Evolutionary conservation across 1,140 invertebrate genomes (phyloP), one percentile per base, ranked within the genome.

Genomic region (Calosoma granatense): DNA sequence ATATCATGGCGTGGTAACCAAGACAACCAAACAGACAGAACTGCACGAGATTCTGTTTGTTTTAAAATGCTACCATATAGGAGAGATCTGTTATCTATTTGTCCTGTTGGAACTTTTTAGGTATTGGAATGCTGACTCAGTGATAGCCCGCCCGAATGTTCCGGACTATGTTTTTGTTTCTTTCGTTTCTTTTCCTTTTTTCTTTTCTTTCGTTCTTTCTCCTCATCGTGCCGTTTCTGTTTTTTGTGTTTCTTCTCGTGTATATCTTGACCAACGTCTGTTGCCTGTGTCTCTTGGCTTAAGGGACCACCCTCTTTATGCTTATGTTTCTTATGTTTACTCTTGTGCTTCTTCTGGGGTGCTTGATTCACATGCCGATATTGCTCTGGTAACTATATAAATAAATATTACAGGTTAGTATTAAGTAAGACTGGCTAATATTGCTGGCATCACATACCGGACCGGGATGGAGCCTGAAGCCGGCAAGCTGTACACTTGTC

Each of bases 231-330:
- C 19, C 90, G 77, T 68, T 94, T 95, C 66, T 94, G 90, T 67
- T 95, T 96, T 76, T 96, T 97, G 69, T 94, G 91, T 70, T 95
- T 96, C 79, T 94, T 95, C 69, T 96, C 91, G 65, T 94, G 90
- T 22, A 86, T 87, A 68, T 92, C 90, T 23, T 83, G 79, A 54
- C 84, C 84, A 53, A 84, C 81, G 62, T 82, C 81, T 36, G 81
- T 76, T 9, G 81, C 72, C 2, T 79, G 77, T 41, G 82, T 81
- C 66, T 87, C 86, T 64, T 86, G 85, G 61, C 80, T 85, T 57
- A 81, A 79, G 1, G 83, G 78, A 56, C 85, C 86, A 20, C 86
- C 87, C 61, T 87, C 85, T 76, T 93, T 90, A 65, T 93, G 87
- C 77, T 94, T 93, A 70, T 94, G 91, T 69, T 95, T 94, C 78